phyloP scores from a whole-genome alignment of 2,888 invertebrate species.

The Pseudoips prasinana region DNA sequence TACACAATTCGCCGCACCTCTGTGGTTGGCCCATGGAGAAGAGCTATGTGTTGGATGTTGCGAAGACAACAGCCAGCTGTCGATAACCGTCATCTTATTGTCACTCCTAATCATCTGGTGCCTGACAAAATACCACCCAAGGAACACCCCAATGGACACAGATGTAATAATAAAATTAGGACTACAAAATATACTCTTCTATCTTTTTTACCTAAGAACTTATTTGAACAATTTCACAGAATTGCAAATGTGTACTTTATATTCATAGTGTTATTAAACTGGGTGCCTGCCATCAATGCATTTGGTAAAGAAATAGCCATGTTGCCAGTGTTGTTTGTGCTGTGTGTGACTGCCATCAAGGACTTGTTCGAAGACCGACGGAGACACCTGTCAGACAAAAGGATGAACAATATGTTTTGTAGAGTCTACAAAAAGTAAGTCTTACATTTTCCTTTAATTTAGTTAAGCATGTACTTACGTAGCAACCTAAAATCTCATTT shows the following conservation, averaged over 20 bases:
- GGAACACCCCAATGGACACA: conserved; percentile 92
- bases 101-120: conserved; percentile 93
- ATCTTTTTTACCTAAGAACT: conserved; percentile 97
- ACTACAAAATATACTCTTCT: conserved; percentile 97
- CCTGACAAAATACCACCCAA: conserved; percentile 90
- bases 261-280: conserved; percentile 97
- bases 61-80: conserved; percentile 84
- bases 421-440: conserved; percentile 94
- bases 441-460: conserved; percentile 4
- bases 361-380: conserved; percentile 97
- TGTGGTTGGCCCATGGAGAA: conserved; percentile 87
- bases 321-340: conserved; percentile 96
- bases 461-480: not conserved
- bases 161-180: conserved; percentile 92
- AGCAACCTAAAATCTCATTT: too few relatives aligned
- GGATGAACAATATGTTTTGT: conserved; percentile 96
- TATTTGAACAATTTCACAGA: conserved; percentile 98
- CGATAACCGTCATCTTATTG: conserved; percentile 86
- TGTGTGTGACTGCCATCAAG: conserved; percentile 96
- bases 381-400: conserved; percentile 93
- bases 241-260: conserved; percentile 99
- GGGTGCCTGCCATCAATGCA: conserved; percentile 96
- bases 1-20: conserved; percentile 91
- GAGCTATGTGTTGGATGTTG: conserved; percentile 83
- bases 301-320: conserved; percentile 98